Conservation (phyloP, 2,113 vertebrate genomes). For the Syngnathus typhle region DNA sequence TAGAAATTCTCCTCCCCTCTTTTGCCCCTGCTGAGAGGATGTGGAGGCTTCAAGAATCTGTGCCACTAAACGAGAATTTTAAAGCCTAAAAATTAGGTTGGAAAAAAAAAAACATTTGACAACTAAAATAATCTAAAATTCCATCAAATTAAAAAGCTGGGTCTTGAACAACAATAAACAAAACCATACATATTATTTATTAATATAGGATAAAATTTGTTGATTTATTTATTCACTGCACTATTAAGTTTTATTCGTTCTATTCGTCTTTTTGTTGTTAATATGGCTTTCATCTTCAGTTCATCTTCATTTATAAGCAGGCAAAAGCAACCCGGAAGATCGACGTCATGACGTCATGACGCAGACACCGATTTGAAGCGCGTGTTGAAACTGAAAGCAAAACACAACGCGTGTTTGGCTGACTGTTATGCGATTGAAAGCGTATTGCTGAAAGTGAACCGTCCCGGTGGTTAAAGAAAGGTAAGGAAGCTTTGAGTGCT, state of each 20-base stretch:
- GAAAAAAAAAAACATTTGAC: background rate
- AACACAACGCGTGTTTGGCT: background rate
- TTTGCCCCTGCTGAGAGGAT: background rate
- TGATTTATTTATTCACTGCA: background rate
- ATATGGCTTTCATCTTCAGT: background rate
- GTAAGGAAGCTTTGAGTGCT: background rate
- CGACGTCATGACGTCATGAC: slow-evolving; percentile 22
- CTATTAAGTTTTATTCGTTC: background rate
- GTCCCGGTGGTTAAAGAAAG: background rate
- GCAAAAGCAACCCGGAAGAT: slow-evolving; percentile 6
- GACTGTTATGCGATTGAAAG: background rate
- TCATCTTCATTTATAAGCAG: background rate
- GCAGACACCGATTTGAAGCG: background rate
- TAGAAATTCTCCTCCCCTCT: background rate
- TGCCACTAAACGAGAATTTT: background rate
- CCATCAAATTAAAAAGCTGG: background rate
- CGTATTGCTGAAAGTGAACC: background rate
- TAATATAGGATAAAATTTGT: background rate
- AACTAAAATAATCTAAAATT: background rate
- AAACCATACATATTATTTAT: background rate
- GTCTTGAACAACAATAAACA: background rate
- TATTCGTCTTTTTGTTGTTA: background rate
- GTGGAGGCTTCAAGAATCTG: background rate
- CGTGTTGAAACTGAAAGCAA: background rate
- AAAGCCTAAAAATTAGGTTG: background rate